These are phyloP conservation scores for Caloenas nicobarica DNA, from an alignment of 2,113 vertebrate genomes.

Conservation along the genomic window DNA sequence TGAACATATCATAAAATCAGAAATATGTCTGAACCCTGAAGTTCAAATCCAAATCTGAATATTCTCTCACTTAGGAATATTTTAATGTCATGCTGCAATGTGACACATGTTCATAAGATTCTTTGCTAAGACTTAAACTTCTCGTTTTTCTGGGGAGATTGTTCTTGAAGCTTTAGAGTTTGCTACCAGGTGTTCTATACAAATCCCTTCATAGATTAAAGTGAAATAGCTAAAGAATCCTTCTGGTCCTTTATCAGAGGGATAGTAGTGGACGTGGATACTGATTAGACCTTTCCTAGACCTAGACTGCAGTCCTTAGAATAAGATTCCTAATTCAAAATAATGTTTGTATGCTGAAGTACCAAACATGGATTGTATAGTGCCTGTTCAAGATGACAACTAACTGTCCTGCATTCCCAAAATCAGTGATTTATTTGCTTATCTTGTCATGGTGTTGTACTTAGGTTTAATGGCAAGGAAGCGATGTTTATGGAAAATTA, in stretches of 20 bases:
- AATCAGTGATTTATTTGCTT: background rate
- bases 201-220: background rate
- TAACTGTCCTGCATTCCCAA: background rate
- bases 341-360: background rate
- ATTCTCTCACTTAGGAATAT: background rate
- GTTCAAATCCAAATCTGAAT: background rate
- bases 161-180: background rate
- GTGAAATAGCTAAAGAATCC: background rate
- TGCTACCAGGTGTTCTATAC: background rate
- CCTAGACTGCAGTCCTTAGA: background rate
- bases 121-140: background rate
- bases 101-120: background rate
- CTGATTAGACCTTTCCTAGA: background rate
- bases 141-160: background rate
- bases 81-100: background rate
- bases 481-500: background rate
- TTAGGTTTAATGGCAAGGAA: background rate
- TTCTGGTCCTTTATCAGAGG: background rate
- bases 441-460: background rate
- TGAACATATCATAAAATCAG: background rate
- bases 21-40: background rate
- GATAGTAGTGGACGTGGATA: background rate
- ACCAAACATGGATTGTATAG: background rate
- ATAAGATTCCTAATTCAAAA: background rate
- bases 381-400: background rate